Percentiles rank a stretch among this genome's conserved stretches.
phyloP scores from a whole-genome alignment of 2,888 invertebrate genomes.

The Xylota segnis region DNA sequence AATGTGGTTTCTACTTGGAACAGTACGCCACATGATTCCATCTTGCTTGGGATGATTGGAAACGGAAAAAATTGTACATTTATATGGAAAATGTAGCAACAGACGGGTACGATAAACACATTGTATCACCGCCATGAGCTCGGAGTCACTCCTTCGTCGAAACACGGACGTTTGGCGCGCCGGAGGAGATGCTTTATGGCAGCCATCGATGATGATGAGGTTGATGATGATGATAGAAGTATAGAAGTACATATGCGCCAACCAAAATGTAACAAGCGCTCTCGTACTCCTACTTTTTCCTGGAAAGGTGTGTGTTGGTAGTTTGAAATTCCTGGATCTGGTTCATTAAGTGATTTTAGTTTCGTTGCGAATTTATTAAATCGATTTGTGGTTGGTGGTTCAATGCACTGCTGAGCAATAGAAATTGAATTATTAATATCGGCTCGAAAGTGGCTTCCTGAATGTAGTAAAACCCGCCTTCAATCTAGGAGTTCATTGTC shows the following conservation, averaged over 20 bases:
- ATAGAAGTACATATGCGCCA: slow-evolving; percentile 2
- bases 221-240: slow-evolving; percentile 53
- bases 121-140: slow-evolving; percentile 44
- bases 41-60: slow-evolving; percentile 53
- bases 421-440: slow-evolving; percentile 39
- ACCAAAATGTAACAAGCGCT: slow-evolving; percentile 9
- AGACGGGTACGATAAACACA: slow-evolving; percentile 67
- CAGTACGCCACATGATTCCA: slow-evolving; percentile 61
- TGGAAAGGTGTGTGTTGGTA: slow-evolving; percentile 15
- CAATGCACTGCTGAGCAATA: slow-evolving; percentile 15
- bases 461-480: no score
- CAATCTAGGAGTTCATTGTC: background rate
- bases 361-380: slow-evolving; percentile 21
- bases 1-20: slow-evolving; percentile 61
- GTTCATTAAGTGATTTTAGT: slow-evolving; percentile 59
- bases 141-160: slow-evolving; percentile 10
- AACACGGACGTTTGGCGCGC: background rate
- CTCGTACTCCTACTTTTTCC: slow-evolving; percentile 10
- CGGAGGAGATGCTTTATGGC: slow-evolving; percentile 6
- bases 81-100: slow-evolving; percentile 37
- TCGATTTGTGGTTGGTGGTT: slow-evolving; percentile 23
- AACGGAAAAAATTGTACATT: slow-evolving; percentile 42
- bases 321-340: slow-evolving; percentile 33
- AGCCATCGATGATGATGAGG: background rate
- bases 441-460: background rate